Conservation (phyloP, 2,797 vertebrate species). For the Sebastes variabilis region DNA sequence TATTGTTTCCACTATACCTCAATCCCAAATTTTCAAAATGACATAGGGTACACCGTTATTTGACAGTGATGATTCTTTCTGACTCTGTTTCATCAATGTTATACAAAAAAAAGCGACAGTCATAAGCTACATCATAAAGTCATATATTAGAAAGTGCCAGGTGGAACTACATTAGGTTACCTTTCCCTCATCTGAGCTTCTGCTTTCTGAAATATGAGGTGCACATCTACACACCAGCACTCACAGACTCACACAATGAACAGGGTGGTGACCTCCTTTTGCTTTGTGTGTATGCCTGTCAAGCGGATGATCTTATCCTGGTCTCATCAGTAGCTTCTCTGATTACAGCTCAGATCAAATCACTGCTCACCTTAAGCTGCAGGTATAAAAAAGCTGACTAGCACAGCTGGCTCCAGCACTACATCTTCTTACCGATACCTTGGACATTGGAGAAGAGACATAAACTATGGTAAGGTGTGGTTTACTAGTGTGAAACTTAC, state of each 20-base stretch:
- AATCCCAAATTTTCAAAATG: neutral
- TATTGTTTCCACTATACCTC: neutral
- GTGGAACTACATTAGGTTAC: slow-evolving; percentile 3
- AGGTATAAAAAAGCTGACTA: slow-evolving; percentile 61
- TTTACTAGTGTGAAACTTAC: neutral
- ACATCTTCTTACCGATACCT: slow-evolving; percentile 66
- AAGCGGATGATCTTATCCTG: slow-evolving; percentile 61
- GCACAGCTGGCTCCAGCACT: slow-evolving; percentile 13
- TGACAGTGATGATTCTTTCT: neutral
- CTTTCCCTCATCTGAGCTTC: slow-evolving; percentile 11
- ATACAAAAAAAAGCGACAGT: neutral
- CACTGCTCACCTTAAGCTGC: slow-evolving; percentile 47
- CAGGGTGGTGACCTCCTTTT: slow-evolving; percentile 76
- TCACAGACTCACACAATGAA: slow-evolving; percentile 60
- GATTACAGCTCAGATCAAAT: slow-evolving; percentile 74
- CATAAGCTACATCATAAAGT: neutral
- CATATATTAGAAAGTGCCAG: neutral
- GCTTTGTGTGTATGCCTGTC: slow-evolving; percentile 62
- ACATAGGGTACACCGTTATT: neutral
- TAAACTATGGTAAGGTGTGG: slow-evolving; percentile 65
- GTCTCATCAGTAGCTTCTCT: slow-evolving; percentile 61
- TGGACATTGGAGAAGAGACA: slow-evolving; percentile 54
- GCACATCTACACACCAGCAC: slow-evolving; percentile 16
- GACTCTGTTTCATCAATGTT: neutral
- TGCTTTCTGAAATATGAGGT: slow-evolving; percentile 57